Evolutionary conservation across 2,888 invertebrate genomes (phyloP).

Genomic region (Aspidiotus rigidus): DNA sequence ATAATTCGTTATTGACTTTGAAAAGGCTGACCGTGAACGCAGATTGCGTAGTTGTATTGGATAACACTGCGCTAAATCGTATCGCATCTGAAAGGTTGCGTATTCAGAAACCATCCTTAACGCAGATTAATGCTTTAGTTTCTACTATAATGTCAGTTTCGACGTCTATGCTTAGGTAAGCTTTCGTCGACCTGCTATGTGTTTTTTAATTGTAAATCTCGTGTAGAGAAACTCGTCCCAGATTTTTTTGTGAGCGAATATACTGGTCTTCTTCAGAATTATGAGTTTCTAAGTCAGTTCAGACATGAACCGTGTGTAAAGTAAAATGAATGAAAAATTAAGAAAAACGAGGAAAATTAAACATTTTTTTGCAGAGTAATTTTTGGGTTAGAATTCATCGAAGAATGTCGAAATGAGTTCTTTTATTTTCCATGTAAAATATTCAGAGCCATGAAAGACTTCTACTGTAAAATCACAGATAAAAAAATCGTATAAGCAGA

Average conservation of each 20-base stretch:
- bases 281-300: too few species aligned
- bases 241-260: not conserved
- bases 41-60: constrained; percentile 92
- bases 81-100: constrained; percentile 88
- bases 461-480: too few species aligned
- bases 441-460: too few species aligned
- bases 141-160: constrained; percentile 98
- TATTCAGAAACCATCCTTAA: constrained; percentile 91
- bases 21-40: constrained; percentile 90
- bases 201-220: not conserved
- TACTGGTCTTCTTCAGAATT: too few species aligned
- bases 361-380: too few species aligned
- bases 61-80: constrained; percentile 92
- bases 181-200: not conserved
- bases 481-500: too few species aligned
- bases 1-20: constrained; percentile 88
- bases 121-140: constrained; percentile 93
- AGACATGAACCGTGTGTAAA: too few species aligned
- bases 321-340: too few species aligned
- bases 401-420: too few species aligned
- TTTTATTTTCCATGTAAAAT: too few species aligned
- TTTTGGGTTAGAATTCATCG: too few species aligned
- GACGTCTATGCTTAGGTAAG: constrained; percentile 79
- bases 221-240: not conserved
- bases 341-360: too few species aligned